These are phyloP conservation scores for Gambusia yucatana DNA, from an alignment of 2,797 vertebrate species.

Conservation along the genomic window DNA sequence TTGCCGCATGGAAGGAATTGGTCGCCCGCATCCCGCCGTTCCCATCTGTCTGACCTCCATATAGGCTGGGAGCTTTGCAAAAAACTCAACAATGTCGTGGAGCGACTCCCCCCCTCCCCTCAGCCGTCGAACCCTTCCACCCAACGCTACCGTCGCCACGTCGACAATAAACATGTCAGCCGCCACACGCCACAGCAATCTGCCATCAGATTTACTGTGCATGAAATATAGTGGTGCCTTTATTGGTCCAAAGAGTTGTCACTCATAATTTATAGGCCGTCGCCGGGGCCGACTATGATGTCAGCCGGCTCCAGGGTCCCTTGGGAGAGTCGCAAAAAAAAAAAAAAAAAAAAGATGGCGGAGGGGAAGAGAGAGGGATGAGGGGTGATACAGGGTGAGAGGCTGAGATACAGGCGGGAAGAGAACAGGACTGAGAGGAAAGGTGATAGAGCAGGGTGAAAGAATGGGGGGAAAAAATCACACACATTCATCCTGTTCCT, in stretches of 20 bases:
- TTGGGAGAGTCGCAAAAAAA: constrained; percentile 52
- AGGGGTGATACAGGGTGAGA: constrained; percentile 31
- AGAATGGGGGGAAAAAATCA: constrained; percentile 48
- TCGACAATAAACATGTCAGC: constrained; percentile 96
- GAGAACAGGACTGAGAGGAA: constrained; percentile 30
- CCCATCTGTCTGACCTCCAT: constrained; percentile 79
- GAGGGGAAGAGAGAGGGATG: constrained; percentile 23
- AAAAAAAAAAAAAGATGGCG: background rate
- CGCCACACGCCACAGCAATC: constrained; percentile 90
- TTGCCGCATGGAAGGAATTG: constrained; percentile 36
- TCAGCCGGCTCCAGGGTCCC: constrained; percentile 74
- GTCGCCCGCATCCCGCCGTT: constrained; percentile 56
- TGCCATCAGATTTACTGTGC: constrained; percentile 98
- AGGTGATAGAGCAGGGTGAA: constrained; percentile 51
- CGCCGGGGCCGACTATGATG: constrained; percentile 86
- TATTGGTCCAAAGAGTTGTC: constrained; percentile 98
- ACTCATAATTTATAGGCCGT: constrained; percentile 96
- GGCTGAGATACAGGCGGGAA: constrained; percentile 53
- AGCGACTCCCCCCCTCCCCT: constrained; percentile 53
- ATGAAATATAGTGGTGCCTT: constrained; percentile 97
- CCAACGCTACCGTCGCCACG: constrained; percentile 87
- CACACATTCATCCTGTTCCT: constrained; percentile 64
- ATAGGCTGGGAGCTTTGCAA: constrained; percentile 82
- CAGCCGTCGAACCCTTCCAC: constrained; percentile 32
- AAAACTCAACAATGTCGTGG: constrained; percentile 86